Conservation (phyloP, 2,113 vertebrate species). For the Cyphomyrus plagiostoma region DNA sequence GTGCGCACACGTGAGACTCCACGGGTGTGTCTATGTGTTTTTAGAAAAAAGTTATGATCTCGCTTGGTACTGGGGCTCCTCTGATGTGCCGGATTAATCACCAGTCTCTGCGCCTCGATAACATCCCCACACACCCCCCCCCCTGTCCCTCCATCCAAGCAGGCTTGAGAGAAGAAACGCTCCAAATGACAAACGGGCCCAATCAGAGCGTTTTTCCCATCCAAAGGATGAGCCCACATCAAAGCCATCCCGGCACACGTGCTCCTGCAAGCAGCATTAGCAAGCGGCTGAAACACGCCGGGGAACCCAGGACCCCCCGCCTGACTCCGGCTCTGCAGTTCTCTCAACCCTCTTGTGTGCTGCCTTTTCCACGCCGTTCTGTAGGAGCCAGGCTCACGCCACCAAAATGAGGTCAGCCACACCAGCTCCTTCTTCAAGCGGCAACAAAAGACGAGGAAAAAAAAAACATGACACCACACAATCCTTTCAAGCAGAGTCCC, state of each 20-base stretch:
- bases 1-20: not conserved
- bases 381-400: not conserved
- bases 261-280: conserved; percentile 7
- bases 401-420: conserved; percentile 5
- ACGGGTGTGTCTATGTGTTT: not conserved
- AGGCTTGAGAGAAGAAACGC: conserved; percentile 17
- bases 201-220: conserved; percentile 16
- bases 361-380: not conserved
- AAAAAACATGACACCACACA: not conserved
- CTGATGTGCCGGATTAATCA: conserved; percentile 18
- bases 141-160: not conserved
- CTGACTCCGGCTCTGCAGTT: too few relatives aligned
- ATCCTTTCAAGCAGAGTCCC: not conserved
- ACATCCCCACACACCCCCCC: not conserved
- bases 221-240: conserved; percentile 27
- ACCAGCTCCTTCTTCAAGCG: not conserved
- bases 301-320: not conserved
- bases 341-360: not conserved
- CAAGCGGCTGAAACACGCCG: not conserved
- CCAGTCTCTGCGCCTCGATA: not conserved
- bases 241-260: conserved; percentile 13
- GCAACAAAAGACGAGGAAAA: not conserved
- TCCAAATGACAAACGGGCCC: conserved; percentile 4
- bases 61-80: not conserved
- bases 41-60: not conserved